Evolutionary conservation across 2,113 vertebrate species (phyloP).

Genomic region (Marmota monax): DNA sequence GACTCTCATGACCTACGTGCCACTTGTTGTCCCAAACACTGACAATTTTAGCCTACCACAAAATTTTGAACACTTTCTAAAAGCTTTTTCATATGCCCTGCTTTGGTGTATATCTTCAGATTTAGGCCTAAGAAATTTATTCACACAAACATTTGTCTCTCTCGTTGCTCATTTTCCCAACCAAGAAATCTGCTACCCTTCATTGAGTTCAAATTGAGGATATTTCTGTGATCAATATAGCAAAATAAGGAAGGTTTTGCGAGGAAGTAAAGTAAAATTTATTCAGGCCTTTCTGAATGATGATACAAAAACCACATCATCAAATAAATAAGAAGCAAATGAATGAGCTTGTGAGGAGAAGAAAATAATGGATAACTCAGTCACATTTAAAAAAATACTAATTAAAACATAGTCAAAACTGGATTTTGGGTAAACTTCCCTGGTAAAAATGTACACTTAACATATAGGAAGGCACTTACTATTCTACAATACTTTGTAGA

Average conservation of each 20-base stretch:
- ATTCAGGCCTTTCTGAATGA: not conserved
- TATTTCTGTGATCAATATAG: not conserved
- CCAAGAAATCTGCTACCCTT: not conserved
- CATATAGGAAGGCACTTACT: not conserved
- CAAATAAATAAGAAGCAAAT: not conserved
- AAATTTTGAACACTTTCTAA: not conserved
- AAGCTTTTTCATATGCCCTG: not conserved
- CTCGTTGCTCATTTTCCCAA: not conserved
- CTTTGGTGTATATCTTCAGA: not conserved
- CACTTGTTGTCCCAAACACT: not conserved
- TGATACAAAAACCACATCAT: not conserved
- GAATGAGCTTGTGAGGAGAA: not conserved
- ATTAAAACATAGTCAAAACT: not conserved
- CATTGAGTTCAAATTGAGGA: not conserved
- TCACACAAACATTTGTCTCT: not conserved
- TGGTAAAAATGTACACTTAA: not conserved
- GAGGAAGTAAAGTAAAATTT: not conserved
- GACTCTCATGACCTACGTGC: not conserved
- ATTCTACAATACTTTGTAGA: not conserved
- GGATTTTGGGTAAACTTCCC: not conserved
- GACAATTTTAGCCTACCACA: not conserved
- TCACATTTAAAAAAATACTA: slow-evolving; percentile 40
- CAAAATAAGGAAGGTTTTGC: not conserved
- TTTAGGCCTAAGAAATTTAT: slow-evolving; percentile 5
- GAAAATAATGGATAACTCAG: not conserved